A percentile compares a stretch with the other conserved stretches of the same genome.
Conservation (phyloP, 2,113 vertebrate genomes). For the Periophthalmus modestus region DNA sequence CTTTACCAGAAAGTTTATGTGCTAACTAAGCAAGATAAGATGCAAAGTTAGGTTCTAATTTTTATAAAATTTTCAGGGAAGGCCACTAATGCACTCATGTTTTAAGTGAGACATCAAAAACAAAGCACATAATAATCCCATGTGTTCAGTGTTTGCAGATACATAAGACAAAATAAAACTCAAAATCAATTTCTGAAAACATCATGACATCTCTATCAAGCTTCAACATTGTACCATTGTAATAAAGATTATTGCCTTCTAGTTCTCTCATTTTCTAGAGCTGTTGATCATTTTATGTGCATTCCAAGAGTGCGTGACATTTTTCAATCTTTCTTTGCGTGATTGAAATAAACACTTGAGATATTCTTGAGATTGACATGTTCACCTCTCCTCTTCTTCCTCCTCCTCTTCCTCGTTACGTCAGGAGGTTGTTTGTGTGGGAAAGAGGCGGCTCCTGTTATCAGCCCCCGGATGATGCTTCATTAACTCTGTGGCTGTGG, state of each 20-base stretch:
- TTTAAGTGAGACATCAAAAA: too few species aligned
- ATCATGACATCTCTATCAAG: not conserved
- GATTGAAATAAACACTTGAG: not conserved
- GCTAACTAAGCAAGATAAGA: not conserved
- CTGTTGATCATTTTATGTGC: not conserved
- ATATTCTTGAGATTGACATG: not conserved
- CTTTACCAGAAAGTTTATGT: too few species aligned
- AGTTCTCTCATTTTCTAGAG: not conserved
- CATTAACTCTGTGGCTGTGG: slow-evolving; percentile 44
- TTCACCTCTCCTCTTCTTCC: not conserved
- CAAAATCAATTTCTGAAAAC: not conserved
- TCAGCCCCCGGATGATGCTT: slow-evolving; percentile 25
- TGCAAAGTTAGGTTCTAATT: not conserved
- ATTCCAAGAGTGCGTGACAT: not conserved
- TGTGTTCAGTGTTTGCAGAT: too few species aligned
- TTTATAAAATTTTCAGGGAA: too few species aligned
- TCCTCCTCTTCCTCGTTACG: not conserved
- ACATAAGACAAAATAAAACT: too few species aligned
- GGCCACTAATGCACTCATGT: too few species aligned
- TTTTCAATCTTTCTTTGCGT: not conserved
- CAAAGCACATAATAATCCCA: too few species aligned
- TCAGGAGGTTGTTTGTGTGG: slow-evolving; percentile 8
- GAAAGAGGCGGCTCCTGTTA: slow-evolving; percentile 41
- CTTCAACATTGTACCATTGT: too few species aligned
- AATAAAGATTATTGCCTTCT: not conserved